phyloP scores from a whole-genome alignment of 2,113 vertebrate genomes.

The Notarius lentiginosus region DNA sequence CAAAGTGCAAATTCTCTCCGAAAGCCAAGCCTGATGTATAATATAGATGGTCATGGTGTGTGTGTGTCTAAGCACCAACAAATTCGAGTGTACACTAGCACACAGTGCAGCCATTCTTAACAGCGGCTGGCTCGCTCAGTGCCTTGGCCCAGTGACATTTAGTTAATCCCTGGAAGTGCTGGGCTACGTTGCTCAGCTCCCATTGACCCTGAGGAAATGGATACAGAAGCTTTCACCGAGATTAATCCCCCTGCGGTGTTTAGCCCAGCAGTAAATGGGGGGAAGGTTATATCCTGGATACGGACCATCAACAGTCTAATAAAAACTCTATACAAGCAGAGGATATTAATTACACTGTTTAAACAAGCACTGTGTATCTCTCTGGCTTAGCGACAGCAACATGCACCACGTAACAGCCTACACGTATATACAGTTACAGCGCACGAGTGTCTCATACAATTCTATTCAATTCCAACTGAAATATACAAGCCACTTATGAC shows the following conservation, averaged over 20 bases:
- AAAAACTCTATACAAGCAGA: conserved; percentile 19
- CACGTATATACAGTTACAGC: background rate
- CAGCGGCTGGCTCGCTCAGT: conserved; percentile 6
- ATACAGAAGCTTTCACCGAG: conserved; percentile 34
- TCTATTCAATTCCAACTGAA: conserved; percentile 9
- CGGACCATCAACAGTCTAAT: conserved; percentile 25
- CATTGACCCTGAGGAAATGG: conserved; percentile 36
- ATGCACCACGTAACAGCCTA: background rate
- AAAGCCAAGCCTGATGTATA: background rate
- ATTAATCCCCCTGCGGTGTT: conserved; percentile 38
- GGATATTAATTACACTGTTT: conserved; percentile 36
- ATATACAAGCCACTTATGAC: conserved; percentile 14
- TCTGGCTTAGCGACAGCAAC: conserved; percentile 1
- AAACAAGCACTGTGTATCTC: conserved; percentile 20
- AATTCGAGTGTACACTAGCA: conserved; percentile 4
- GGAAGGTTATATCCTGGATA: conserved; percentile 40
- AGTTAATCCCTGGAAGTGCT: conserved; percentile 34
- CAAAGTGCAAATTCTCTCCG: background rate
- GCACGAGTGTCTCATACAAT: background rate
- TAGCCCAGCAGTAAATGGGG: conserved; percentile 5
- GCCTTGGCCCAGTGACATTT: conserved; percentile 34
- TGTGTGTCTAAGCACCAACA: background rate
- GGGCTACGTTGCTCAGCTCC: conserved; percentile 15
- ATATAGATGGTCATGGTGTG: background rate
- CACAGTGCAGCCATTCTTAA: background rate